These are phyloP conservation scores for Oriolus oriolus DNA, from an alignment of 2,113 vertebrate genomes.

Conservation along the genomic window DNA sequence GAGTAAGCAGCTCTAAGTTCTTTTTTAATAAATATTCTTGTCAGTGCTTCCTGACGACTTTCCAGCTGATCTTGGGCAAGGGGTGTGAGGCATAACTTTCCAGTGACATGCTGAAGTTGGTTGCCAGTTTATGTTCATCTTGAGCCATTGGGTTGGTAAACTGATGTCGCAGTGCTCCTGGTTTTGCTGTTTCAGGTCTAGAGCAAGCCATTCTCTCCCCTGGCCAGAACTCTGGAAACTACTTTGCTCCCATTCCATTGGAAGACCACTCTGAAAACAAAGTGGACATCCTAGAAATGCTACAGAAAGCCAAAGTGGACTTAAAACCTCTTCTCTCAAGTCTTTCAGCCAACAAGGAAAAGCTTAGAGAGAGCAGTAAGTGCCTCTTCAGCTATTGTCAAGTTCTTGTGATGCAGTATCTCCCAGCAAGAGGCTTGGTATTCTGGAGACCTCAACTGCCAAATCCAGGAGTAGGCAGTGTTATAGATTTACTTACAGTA, in stretches of 20 bases:
- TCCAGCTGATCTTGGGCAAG: background rate
- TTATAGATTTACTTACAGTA: background rate
- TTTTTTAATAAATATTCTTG: background rate
- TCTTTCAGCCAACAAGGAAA: constrained; percentile 94
- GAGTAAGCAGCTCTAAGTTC: background rate
- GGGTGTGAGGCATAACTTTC: background rate
- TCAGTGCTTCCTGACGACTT: background rate
- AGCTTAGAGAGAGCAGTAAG: constrained; percentile 94
- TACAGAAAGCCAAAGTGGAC: constrained; percentile 97
- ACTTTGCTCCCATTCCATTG: constrained; percentile 93
- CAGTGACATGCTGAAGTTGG: background rate
- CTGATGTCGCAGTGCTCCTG: constrained; percentile 63
- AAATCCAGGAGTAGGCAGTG: background rate
- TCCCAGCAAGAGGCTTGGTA: constrained; percentile 31
- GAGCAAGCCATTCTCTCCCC: constrained; percentile 85
- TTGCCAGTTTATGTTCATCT: constrained; percentile 22
- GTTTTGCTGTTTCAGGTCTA: constrained; percentile 78
- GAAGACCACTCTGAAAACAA: constrained; percentile 89
- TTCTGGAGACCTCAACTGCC: background rate
- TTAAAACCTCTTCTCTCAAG: constrained; percentile 95
- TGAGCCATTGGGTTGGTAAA: constrained; percentile 40
- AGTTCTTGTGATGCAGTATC: constrained; percentile 45
- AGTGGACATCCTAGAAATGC: constrained; percentile 96
- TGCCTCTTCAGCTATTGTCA: constrained; percentile 62
- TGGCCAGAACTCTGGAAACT: constrained; percentile 84